Percentiles rank a stretch among this genome's conserved stretches.
phyloP scores from a whole-genome alignment of 2,797 vertebrate genomes.

The Dicrostonyx torquatus region DNA sequence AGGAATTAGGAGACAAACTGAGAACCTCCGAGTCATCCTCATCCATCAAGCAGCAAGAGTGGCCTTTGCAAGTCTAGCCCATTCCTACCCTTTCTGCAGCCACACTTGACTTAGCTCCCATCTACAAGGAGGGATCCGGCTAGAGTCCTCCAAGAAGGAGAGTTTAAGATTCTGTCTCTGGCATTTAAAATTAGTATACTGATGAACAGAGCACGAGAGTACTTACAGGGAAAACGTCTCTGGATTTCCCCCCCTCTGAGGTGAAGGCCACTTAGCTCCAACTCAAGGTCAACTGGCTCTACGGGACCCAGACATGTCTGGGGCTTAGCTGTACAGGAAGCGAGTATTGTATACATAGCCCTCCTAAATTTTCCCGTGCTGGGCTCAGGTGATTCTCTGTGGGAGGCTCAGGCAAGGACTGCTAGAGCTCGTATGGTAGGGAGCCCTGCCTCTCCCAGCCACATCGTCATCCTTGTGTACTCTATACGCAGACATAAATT shows the following conservation, averaged over 20 bases:
- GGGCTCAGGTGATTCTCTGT: background rate
- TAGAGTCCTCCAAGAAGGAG: slow-evolving; percentile 38
- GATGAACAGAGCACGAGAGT: slow-evolving; percentile 73
- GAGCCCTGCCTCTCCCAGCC: background rate
- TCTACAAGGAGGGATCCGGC: slow-evolving; percentile 36
- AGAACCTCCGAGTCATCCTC: background rate
- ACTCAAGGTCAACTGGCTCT: slow-evolving; percentile 48
- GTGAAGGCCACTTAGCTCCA: slow-evolving; percentile 63
- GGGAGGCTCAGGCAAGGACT: background rate
- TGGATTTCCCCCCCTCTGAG: slow-evolving; percentile 24
- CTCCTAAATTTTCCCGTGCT: background rate
- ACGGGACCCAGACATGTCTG: background rate
- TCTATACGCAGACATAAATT: rapidly evolving
- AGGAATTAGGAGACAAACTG: background rate
- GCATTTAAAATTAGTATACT: slow-evolving; percentile 82
- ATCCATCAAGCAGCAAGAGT: slow-evolving; percentile 29
- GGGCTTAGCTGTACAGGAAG: background rate
- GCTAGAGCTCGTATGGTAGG: background rate
- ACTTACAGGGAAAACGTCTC: slow-evolving; percentile 74
- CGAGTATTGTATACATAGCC: background rate
- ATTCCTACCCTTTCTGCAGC: background rate
- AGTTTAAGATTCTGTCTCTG: slow-evolving; percentile 72
- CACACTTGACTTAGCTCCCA: background rate
- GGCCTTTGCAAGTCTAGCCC: slow-evolving; percentile 71
- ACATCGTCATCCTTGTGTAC: background rate